Percentiles rank a stretch among this genome's conserved stretches.
Evolutionary conservation across 2,113 vertebrate genomes (phyloP).

Genomic region (Geococcyx californianus): DNA sequence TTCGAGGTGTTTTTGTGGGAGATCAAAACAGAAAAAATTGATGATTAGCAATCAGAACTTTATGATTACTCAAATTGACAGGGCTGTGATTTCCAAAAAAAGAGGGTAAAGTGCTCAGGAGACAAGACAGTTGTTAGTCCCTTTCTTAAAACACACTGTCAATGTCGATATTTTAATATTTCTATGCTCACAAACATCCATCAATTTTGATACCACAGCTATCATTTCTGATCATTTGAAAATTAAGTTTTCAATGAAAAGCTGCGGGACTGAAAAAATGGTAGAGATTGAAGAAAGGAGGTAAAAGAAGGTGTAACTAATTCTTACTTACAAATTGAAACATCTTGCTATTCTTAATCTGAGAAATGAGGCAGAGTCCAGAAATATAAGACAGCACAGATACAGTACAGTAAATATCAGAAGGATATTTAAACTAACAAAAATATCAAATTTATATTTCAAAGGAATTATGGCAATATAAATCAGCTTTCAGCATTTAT

Average conservation of each 20-base stretch:
- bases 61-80: background rate
- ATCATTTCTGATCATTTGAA: background rate
- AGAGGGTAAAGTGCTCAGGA: background rate
- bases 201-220: background rate
- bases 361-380: background rate
- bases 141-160: background rate
- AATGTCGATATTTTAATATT: background rate
- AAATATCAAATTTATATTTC: background rate
- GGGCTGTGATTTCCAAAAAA: background rate
- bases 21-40: background rate
- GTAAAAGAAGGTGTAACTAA: background rate
- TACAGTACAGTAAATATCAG: background rate
- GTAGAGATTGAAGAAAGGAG: background rate
- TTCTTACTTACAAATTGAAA: background rate
- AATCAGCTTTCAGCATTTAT: background rate
- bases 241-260: background rate
- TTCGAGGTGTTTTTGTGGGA: background rate
- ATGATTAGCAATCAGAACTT: background rate
- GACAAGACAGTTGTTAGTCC: fast-evolving
- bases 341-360: background rate
- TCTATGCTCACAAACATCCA: background rate
- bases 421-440: background rate
- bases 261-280: background rate
- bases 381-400: background rate
- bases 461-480: background rate